Evolutionary conservation across 2,888 invertebrate species (phyloP), one percentile per base, ranked within the genome.

Genomic region (Agrotis clavis): DNA sequence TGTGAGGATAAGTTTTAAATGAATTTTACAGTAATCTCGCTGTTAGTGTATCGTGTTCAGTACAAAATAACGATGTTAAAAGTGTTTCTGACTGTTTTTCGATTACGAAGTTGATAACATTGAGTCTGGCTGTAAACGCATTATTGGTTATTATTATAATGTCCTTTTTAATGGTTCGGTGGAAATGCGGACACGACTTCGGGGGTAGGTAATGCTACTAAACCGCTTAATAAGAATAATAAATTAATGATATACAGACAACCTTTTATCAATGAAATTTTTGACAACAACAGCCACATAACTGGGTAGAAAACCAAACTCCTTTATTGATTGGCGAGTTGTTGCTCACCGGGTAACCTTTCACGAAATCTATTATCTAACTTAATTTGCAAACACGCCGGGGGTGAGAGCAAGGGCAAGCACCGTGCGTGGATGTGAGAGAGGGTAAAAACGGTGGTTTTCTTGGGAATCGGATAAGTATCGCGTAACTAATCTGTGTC

Each of bases 321-420:
- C 47, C 35, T 25, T 25, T 64, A 47, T 74, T 64, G 72, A 72
- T 73, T 72, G 62, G 41, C 19, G 9, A 45, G 56, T 21, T 50
- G 41, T 50, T 50, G 54, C 65, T 73, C 41, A 53, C 45, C 41
- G 41, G 41, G 45, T 73, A 47, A 74, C 47, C 21, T 56, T 57
- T 48, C 51, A 62, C 45, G 47, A 41, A 67, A 30, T 47, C 45
- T 61, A 35, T 61, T 66, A 61, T 18, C 18, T 62, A 56, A 75
- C 4, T 67, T 75, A 47, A 62, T 67, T 62, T 41, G 57, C 57
- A 51, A 59, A 75, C 62, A 30, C 30, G 16, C 47, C n/a, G 30
- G 45, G 59, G 21, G 50, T 19, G 41, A 51, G 48, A 47, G n/a
- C 45, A 35, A 57, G 51, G 51, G 13, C 25, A n/a, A 25, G 18